Conservation (phyloP, 2,113 vertebrate species). For the Podarcis muralis region DNA sequence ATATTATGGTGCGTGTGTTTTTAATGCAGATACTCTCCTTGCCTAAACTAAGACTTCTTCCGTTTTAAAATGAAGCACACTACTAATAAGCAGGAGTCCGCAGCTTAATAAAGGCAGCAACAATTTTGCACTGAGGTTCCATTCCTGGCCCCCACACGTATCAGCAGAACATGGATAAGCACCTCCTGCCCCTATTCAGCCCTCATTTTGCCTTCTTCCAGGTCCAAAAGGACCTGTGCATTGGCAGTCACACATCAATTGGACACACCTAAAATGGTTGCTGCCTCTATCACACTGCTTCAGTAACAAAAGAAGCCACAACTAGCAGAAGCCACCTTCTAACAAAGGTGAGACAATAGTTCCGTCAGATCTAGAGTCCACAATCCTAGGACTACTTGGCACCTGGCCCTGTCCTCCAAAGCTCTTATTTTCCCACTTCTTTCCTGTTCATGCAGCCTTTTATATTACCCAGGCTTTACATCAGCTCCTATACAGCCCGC, state of each 20-base stretch:
- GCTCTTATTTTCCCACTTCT: background rate
- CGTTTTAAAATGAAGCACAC: background rate
- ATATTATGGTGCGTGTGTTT: too few species aligned
- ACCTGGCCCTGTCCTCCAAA: background rate
- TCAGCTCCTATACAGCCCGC: background rate
- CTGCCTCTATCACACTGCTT: background rate
- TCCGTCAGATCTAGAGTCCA: background rate
- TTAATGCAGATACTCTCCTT: too few species aligned
- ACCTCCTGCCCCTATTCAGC: background rate
- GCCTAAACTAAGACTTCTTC: background rate
- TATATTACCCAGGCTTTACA: background rate
- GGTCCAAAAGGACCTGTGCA: too few species aligned
- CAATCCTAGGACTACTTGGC: background rate
- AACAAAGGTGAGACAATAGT: background rate
- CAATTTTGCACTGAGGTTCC: too few species aligned
- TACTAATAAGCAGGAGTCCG: background rate
- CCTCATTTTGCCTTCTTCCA: too few species aligned
- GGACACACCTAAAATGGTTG: too few species aligned
- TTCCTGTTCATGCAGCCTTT: background rate
- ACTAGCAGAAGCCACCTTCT: background rate
- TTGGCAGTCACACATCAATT: too few species aligned
- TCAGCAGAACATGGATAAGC: too few species aligned
- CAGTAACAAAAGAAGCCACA: background rate
- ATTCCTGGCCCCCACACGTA: background rate
- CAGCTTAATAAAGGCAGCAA: background rate